These are phyloP conservation scores for Mus minutoides DNA, from an alignment of 2,797 vertebrate species.

Conservation along the genomic window DNA sequence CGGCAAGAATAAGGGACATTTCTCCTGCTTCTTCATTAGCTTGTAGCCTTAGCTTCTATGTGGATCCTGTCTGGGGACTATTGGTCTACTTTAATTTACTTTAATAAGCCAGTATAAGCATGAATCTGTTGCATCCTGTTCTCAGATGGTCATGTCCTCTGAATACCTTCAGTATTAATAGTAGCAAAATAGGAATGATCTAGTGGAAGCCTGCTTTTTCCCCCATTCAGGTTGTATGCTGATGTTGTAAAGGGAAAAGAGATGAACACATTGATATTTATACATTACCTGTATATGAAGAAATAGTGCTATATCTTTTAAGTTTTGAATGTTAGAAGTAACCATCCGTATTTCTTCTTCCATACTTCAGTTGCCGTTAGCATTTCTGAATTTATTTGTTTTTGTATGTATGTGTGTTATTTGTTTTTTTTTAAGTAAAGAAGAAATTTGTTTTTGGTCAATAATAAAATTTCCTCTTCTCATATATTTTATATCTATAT, in stretches of 20 bases:
- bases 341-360: background rate
- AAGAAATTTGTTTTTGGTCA: background rate
- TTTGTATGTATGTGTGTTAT: background rate
- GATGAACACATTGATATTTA: background rate
- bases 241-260: background rate
- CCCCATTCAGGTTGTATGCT: background rate
- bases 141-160: background rate
- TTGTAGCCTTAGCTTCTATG: background rate
- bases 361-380: background rate
- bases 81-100: too few species aligned
- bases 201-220: background rate
- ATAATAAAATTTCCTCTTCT: background rate
- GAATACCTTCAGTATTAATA: background rate
- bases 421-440: conserved; percentile 42
- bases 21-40: background rate
- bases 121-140: background rate
- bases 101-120: background rate
- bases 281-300: background rate
- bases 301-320: background rate
- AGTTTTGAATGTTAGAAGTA: background rate
- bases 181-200: background rate
- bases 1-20: background rate
- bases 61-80: background rate
- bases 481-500: background rate
- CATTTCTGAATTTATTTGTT: background rate